Percentiles rank a stretch among this genome's conserved stretches.
phyloP scores from a whole-genome alignment of 2,797 vertebrate genomes.

The Neomorphus geoffroyi region DNA sequence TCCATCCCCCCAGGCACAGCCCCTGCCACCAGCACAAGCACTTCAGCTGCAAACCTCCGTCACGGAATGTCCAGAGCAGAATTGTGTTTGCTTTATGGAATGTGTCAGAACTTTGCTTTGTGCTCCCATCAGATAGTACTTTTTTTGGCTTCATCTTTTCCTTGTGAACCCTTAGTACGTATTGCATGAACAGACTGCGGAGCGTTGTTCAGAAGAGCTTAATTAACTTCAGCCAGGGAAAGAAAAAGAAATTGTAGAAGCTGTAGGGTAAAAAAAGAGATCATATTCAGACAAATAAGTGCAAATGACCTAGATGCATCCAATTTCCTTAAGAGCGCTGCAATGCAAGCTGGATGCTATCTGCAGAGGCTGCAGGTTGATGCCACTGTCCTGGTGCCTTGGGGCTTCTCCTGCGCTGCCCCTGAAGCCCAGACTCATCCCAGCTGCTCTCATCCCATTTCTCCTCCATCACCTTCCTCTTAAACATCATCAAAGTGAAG shows the following conservation, averaged over 20 bases:
- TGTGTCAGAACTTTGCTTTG: background rate
- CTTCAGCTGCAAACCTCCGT: background rate
- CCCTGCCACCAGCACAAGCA: background rate
- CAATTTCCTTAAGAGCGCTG: background rate
- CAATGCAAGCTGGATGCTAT: background rate
- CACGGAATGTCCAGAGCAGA: background rate
- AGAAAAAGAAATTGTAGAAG: slow-evolving; percentile 1
- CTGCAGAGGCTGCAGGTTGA: background rate
- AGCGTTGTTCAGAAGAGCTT: slow-evolving; percentile 27
- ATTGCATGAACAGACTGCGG: slow-evolving; percentile 29
- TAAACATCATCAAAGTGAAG: background rate
- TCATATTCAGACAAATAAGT: slow-evolving; percentile 57
- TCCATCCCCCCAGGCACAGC: background rate
- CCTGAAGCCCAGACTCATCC: background rate
- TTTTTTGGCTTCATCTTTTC: background rate
- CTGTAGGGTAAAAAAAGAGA: slow-evolving; percentile 47
- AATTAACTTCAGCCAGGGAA: slow-evolving; percentile 45
- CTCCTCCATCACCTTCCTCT: background rate
- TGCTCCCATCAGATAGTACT: slow-evolving; percentile 14
- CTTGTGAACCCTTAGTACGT: background rate
- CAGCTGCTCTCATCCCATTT: background rate
- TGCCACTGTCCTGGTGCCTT: background rate
- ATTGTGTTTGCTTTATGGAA: background rate
- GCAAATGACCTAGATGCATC: slow-evolving; percentile 57
- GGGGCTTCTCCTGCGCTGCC: background rate